Percentiles rank a stretch among this genome's conserved stretches.
phyloP scores from a whole-genome alignment of 2,888 invertebrate genomes.

The Zygothrica quintamaculata region DNA sequence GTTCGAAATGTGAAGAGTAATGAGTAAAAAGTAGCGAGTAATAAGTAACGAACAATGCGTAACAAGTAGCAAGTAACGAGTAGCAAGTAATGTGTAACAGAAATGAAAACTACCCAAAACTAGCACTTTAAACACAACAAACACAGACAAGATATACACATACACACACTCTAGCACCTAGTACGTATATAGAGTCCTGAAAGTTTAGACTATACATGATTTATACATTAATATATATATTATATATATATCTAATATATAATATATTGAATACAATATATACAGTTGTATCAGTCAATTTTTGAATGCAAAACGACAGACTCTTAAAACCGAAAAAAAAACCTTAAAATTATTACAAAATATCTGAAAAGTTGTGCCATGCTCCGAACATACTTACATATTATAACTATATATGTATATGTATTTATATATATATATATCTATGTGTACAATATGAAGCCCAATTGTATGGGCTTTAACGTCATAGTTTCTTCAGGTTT shows the following conservation, averaged over 20 bases:
- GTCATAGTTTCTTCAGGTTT: conserved; percentile 43
- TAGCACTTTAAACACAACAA: conserved; percentile 59
- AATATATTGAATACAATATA: conserved; percentile 47
- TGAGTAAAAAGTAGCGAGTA: conserved; percentile 16
- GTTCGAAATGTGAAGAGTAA: conserved; percentile 17
- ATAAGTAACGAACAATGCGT: conserved; percentile 3
- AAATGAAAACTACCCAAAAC: conserved; percentile 50
- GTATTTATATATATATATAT: background rate
- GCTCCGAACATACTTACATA: conserved; percentile 51
- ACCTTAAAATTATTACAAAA: conserved; percentile 19
- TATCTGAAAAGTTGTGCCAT: conserved; percentile 65
- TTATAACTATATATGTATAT: background rate
- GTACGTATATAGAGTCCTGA: conserved; percentile 61
- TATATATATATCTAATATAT: conserved; percentile 44
- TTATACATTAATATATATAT: conserved; percentile 51
- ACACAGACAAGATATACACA: no score
- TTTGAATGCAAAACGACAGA: conserved; percentile 68
- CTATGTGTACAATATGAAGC: conserved; percentile 4
- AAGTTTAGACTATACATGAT: conserved; percentile 62
- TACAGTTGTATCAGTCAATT: conserved; percentile 71
- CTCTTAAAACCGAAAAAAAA: conserved; percentile 46
- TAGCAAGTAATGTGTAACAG: conserved; percentile 30
- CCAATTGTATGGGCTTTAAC: conserved; percentile 30
- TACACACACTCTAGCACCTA: conserved; percentile 64
- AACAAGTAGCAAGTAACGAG: conserved; percentile 17